These are phyloP conservation scores for Drosophila cyrtoloma DNA, from an alignment of 2,888 invertebrate genomes.

Conservation along the genomic window DNA sequence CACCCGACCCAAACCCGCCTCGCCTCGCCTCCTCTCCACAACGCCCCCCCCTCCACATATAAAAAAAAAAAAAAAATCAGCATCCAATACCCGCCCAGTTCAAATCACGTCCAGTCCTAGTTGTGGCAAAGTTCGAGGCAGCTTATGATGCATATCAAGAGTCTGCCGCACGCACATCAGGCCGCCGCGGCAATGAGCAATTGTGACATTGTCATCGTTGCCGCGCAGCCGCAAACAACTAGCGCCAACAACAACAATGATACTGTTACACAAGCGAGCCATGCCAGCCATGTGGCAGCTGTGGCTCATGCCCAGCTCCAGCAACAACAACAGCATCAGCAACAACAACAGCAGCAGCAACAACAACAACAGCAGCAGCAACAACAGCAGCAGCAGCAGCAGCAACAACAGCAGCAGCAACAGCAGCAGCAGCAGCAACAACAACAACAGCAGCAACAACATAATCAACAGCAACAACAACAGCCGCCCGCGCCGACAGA, in stretches of 20 bases:
- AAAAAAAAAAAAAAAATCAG: background rate
- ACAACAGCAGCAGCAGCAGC: constrained; percentile 67
- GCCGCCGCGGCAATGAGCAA: constrained; percentile 84
- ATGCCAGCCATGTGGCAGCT: constrained; percentile 68
- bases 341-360: constrained; percentile 60
- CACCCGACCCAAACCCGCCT: constrained; percentile 14
- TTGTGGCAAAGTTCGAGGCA: constrained; percentile 31
- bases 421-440: constrained; percentile 73
- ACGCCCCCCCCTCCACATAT: background rate
- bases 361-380: constrained; percentile 76
- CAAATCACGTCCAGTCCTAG: constrained; percentile 47
- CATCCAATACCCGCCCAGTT: constrained; percentile 43
- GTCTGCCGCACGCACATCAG: constrained; percentile 82
- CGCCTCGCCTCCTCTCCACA: background rate
- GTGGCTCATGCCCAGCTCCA: constrained; percentile 73
- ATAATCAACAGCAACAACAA: constrained; percentile 68
- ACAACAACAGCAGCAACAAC: constrained; percentile 62
- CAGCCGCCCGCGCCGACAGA: constrained; percentile 82
- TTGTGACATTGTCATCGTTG: constrained; percentile 84
- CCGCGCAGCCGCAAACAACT: constrained; percentile 82
- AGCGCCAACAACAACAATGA: constrained; percentile 78
- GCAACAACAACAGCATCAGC: constrained; percentile 69
- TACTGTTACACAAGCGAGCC: constrained; percentile 74
- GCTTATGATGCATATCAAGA: constrained; percentile 83
- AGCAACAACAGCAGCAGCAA: constrained; percentile 66